Conservation (phyloP, 2,113 vertebrate genomes). For the Aix galericulata region DNA sequence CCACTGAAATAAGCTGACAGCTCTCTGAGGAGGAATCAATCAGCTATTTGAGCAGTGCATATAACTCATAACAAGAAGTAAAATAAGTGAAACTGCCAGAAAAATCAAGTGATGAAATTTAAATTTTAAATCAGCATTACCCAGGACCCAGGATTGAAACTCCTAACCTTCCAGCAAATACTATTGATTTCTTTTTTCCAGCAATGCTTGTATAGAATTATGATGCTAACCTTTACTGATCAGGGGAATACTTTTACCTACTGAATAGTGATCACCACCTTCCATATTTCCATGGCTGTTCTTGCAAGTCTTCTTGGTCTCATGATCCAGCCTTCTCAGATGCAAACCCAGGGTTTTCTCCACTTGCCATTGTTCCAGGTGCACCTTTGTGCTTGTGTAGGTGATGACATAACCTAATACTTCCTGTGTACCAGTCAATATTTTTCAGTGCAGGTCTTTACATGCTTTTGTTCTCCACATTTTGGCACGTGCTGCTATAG, state of each 20-base stretch:
- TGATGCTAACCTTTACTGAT: background rate
- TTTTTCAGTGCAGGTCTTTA: background rate
- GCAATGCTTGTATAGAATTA: background rate
- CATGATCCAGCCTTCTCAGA: background rate
- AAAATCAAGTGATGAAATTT: constrained; percentile 42
- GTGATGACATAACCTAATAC: background rate
- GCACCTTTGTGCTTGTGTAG: background rate
- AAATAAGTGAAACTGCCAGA: constrained; percentile 15
- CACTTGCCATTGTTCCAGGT: background rate
- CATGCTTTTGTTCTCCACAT: background rate
- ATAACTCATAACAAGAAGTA: background rate
- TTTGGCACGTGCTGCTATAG: background rate
- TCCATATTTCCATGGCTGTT: background rate
- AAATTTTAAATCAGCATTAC: constrained; percentile 26
- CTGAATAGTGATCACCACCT: background rate
- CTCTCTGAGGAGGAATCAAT: constrained; percentile 9
- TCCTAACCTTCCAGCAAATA: background rate
- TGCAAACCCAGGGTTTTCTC: background rate
- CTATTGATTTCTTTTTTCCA: background rate
- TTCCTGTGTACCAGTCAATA: background rate
- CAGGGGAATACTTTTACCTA: background rate
- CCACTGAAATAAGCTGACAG: background rate
- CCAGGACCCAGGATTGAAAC: background rate
- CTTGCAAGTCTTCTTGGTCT: background rate
- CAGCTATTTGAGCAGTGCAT: background rate